phyloP scores from a whole-genome alignment of 92 coral and sea anemone genomes.

The Desmophyllum pertusum region DNA sequence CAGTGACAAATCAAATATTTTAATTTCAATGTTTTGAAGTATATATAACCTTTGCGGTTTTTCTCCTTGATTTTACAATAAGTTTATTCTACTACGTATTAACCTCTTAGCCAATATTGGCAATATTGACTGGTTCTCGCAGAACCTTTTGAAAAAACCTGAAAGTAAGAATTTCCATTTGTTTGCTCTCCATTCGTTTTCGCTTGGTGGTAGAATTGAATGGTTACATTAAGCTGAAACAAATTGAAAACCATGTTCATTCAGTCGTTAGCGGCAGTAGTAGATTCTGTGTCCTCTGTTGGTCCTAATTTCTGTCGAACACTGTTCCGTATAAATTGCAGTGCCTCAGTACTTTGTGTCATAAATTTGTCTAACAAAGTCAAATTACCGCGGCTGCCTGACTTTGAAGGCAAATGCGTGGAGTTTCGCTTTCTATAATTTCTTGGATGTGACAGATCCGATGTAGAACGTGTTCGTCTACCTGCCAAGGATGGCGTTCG shows the following conservation, averaged over 20 bases:
- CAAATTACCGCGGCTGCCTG: slow-evolving; percentile 39
- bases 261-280: neutral
- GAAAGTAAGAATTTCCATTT: neutral
- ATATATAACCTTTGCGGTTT: slow-evolving; percentile 2
- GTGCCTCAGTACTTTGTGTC: slow-evolving; percentile 87
- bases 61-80: neutral
- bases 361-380: slow-evolving; percentile 73
- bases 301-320: slow-evolving; percentile 71
- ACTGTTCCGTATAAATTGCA: slow-evolving; percentile 75
- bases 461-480: slow-evolving; percentile 67
- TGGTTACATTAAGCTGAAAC: neutral
- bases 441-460: slow-evolving; percentile 62
- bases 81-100: neutral
- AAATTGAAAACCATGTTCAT: neutral
- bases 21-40: neutral
- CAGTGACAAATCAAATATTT: neutral
- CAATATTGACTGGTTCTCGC: neutral
- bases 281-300: neutral
- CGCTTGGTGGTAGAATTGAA: slow-evolving; percentile 20
- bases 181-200: neutral
- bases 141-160: neutral
- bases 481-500: slow-evolving; percentile 36
- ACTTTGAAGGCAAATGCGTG: slow-evolving; percentile 71
- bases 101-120: neutral
- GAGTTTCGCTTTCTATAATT: slow-evolving; percentile 46